phyloP scores from a whole-genome alignment of 2,797 vertebrate genomes.

The Protonibea diacanthus region DNA sequence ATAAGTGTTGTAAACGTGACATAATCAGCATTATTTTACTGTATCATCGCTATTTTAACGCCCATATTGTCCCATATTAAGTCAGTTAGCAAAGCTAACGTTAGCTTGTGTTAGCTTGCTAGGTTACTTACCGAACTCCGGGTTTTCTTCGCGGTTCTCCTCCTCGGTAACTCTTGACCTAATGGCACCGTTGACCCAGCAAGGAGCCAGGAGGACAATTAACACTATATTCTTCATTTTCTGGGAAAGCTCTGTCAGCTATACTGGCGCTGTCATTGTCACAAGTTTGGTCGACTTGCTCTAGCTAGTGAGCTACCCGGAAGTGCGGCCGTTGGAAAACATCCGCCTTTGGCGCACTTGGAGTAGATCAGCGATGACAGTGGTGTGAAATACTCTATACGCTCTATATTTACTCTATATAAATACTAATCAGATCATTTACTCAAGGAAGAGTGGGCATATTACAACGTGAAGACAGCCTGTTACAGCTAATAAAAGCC shows the following conservation, averaged over 20 bases:
- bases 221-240: slow-evolving; percentile 66
- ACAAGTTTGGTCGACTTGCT: slow-evolving; percentile 2
- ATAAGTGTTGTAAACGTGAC: neutral
- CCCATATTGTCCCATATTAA: neutral
- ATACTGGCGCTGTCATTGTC: slow-evolving; percentile 48
- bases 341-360: slow-evolving; percentile 52
- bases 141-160: slow-evolving; percentile 60
- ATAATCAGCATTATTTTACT: rapidly evolving
- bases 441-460: neutral
- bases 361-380: neutral
- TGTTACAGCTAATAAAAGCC: neutral
- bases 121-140: slow-evolving; percentile 78
- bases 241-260: neutral
- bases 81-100: slow-evolving; percentile 18
- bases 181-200: slow-evolving; percentile 64
- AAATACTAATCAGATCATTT: neutral
- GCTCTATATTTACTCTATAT: no score
- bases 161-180: slow-evolving; percentile 54
- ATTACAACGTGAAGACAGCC: neutral
- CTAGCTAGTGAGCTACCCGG: slow-evolving; percentile 63
- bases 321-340: slow-evolving; percentile 68
- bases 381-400: no score
- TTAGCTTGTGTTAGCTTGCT: slow-evolving; percentile 47
- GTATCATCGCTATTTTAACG: neutral
- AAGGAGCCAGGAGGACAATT: slow-evolving; percentile 60